Base-by-base conservation (phyloP, 2,113 vertebrate genomes). In the Puffinus mauretanicus region DNA sequence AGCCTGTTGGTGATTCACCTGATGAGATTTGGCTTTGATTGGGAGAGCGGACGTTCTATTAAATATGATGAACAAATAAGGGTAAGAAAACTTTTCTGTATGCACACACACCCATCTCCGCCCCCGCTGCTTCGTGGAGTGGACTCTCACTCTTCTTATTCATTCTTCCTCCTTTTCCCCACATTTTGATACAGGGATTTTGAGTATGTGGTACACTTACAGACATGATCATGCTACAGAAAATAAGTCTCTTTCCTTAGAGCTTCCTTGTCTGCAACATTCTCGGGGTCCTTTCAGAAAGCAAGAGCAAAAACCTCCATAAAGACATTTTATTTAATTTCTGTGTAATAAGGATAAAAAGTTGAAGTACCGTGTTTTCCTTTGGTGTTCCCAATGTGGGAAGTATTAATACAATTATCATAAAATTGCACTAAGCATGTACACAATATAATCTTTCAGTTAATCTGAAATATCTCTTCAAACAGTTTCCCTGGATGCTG, bases 21-120 rank as follows among this genome's bases (percentile, higher is more conserved):
- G 57, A 99, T 99, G 99, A 99, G 99, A 78, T 99, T 99, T 72
- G 99, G 99, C 92, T 99, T 99, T 83, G 99, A 99, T 91, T 99
- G 99, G 99, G 99, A 99, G 87, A 99, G 99, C 2, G 99, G 99
- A 11, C 99, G 99, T 42, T 99, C 99, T 93, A 99, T 99, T 96
- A 99, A 99, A 97, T 99, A 99, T 0, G 99, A 99, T 80, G 99
- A 99, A 84, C 99, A 99, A 97, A 99, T 99, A 82, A 98, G 98
- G 98, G 99, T 99, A 98, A 98, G 93, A 84, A 69, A 80, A 38
- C 6, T 40, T 42, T 25, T 42, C 32, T 42, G 12, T 60, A 3
- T 65, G 3, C 7, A 1, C 20, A 18, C 44, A 46, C 44, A 17
- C 44, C 7, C 10, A 6, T 46, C 20, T 5, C 6, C 13, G 6